Evolutionary conservation across 2,888 invertebrate species (phyloP).

Genomic region (Onthophagus sagittarius): DNA sequence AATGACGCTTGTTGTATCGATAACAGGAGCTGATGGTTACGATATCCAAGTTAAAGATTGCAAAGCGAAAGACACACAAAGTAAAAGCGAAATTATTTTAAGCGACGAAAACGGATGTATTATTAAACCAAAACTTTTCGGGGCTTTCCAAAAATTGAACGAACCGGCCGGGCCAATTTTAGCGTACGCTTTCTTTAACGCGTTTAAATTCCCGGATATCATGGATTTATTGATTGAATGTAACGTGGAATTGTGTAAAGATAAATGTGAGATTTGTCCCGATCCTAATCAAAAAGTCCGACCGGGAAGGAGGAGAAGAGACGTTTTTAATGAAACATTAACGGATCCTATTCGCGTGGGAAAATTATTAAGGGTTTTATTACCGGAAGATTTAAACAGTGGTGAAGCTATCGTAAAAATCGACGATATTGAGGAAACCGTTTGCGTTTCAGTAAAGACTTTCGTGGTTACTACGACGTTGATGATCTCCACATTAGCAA

Average conservation of each 20-base stretch:
- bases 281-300: constrained; percentile 59
- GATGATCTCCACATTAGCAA: constrained; percentile 57
- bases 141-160: constrained; percentile 75
- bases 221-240: constrained; percentile 81
- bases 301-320: constrained; percentile 49
- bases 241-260: constrained; percentile 77
- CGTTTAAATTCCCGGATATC: constrained; percentile 80
- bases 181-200: constrained; percentile 75
- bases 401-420: constrained; percentile 41
- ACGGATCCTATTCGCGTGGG: constrained; percentile 62
- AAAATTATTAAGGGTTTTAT: constrained; percentile 63
- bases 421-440: constrained; percentile 44
- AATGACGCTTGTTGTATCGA: constrained; percentile 76
- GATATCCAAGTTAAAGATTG: constrained; percentile 77
- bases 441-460: constrained; percentile 62
- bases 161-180: constrained; percentile 70
- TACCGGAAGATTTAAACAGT: constrained; percentile 62
- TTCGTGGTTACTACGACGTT: constrained; percentile 61
- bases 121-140: constrained; percentile 74
- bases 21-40: constrained; percentile 75
- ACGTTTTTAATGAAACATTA: constrained; percentile 52
- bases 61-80: constrained; percentile 67
- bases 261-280: constrained; percentile 71
- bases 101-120: constrained; percentile 76
- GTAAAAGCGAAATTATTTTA: constrained; percentile 61